Evolutionary conservation across 2,113 vertebrate genomes (phyloP).

Genomic region (Syrrhaptes paradoxus): DNA sequence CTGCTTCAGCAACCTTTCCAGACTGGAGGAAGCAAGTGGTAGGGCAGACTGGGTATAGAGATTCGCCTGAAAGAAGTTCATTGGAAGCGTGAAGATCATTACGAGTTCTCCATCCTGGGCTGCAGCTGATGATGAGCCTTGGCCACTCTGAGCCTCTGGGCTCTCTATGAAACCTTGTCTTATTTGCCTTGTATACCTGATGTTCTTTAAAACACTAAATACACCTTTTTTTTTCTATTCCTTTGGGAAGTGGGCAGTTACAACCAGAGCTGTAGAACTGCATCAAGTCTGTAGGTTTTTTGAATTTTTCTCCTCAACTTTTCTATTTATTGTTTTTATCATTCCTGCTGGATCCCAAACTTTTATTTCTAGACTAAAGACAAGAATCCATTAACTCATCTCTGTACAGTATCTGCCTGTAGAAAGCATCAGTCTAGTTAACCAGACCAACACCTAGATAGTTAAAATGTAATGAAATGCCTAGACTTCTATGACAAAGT

Average conservation of each 20-base stretch:
- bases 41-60: background rate
- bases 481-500: background rate
- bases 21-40: background rate
- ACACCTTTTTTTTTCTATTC: background rate
- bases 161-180: background rate
- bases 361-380: background rate
- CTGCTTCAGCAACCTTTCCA: background rate
- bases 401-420: background rate
- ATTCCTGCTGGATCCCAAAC: background rate
- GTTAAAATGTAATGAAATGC: background rate
- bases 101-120: background rate
- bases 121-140: background rate
- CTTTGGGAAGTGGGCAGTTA: background rate
- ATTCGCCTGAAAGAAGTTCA: background rate
- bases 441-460: background rate
- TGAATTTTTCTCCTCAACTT: background rate
- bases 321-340: background rate
- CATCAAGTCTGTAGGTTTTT: background rate
- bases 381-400: background rate
- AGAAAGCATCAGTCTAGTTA: background rate
- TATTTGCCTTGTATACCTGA: background rate
- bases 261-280: background rate
- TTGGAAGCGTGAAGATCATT: background rate
- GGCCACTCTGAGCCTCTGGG: background rate
- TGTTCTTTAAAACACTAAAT: background rate